phyloP scores from a whole-genome alignment of 1,140 invertebrate genomes.

The Nebria ingens region DNA sequence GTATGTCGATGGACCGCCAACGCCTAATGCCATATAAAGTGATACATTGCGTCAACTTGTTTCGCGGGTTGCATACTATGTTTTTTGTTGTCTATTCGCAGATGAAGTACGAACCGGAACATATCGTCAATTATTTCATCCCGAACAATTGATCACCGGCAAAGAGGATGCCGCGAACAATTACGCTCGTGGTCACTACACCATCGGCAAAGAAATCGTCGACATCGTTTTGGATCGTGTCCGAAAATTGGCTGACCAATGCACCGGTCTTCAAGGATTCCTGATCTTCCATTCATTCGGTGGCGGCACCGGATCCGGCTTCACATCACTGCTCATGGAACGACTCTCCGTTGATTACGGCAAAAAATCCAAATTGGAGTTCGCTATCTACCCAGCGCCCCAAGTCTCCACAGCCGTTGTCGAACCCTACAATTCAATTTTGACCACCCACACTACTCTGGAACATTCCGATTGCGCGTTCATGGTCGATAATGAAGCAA shows the following conservation, averaged over 20 bases:
- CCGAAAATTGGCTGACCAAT: slow-evolving; percentile 46
- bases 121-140: slow-evolving; percentile 36
- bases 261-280: slow-evolving; percentile 50
- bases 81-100: background rate
- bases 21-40: background rate
- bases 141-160: slow-evolving; percentile 61
- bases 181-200: slow-evolving; percentile 51
- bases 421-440: slow-evolving; percentile 76
- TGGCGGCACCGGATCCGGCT: slow-evolving; percentile 61
- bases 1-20: background rate
- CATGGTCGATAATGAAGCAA: slow-evolving; percentile 80
- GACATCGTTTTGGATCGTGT: slow-evolving; percentile 48
- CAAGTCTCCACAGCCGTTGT: slow-evolving; percentile 70
- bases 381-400: slow-evolving; percentile 54
- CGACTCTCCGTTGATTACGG: slow-evolving; percentile 42
- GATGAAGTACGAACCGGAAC: slow-evolving; percentile 1
- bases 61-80: background rate
- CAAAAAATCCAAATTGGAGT: slow-evolving; percentile 54
- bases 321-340: slow-evolving; percentile 49
- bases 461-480: slow-evolving; percentile 70
- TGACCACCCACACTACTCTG: slow-evolving; percentile 66
- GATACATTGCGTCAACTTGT: background rate
- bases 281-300: slow-evolving; percentile 69
- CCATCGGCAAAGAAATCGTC: slow-evolving; percentile 50
- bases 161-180: slow-evolving; percentile 73